These are phyloP conservation scores for Lampris incognitus DNA, from an alignment of 2,113 vertebrate genomes.

Conservation along the genomic window DNA sequence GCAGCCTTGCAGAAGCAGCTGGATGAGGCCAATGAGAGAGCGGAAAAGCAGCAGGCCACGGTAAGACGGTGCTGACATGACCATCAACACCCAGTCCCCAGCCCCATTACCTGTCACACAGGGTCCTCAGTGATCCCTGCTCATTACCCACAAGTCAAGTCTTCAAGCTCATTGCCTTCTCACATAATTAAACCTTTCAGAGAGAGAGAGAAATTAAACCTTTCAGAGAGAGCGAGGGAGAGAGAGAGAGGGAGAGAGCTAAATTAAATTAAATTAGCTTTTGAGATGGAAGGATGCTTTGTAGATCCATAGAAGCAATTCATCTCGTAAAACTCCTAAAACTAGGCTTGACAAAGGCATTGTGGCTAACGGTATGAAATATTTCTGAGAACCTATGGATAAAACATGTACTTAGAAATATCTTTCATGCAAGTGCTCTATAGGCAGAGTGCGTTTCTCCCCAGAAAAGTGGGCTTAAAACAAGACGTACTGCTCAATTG, in stretches of 20 bases:
- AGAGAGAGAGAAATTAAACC: slow-evolving; percentile 45
- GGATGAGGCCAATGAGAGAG: slow-evolving; percentile 92
- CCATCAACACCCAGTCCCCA: slow-evolving; percentile 47
- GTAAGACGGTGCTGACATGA: slow-evolving; percentile 83
- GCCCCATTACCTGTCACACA: slow-evolving; percentile 65
- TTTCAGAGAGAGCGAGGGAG: slow-evolving; percentile 26
- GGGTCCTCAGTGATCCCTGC: slow-evolving; percentile 39
- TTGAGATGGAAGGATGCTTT: not conserved
- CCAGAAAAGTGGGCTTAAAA: no score
- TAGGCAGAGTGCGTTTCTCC: not conserved
- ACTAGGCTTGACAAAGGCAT: not conserved
- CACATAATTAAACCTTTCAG: slow-evolving; percentile 53
- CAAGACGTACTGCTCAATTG: no score
- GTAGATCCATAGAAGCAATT: not conserved
- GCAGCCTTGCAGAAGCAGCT: slow-evolving; percentile 95
- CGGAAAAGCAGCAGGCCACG: slow-evolving; percentile 95
- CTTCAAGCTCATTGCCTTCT: slow-evolving; percentile 21
- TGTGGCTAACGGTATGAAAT: not conserved
- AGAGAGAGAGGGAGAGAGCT: slow-evolving; percentile 6
- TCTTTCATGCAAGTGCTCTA: not conserved
- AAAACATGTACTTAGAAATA: not conserved
- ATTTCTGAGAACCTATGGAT: not conserved
- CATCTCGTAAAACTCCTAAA: not conserved
- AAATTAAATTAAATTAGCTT: no score
- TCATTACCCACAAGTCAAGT: slow-evolving; percentile 64